Base-by-base conservation (phyloP, 1,140 invertebrate genomes). In the Zaprionus nigranus region DNA sequence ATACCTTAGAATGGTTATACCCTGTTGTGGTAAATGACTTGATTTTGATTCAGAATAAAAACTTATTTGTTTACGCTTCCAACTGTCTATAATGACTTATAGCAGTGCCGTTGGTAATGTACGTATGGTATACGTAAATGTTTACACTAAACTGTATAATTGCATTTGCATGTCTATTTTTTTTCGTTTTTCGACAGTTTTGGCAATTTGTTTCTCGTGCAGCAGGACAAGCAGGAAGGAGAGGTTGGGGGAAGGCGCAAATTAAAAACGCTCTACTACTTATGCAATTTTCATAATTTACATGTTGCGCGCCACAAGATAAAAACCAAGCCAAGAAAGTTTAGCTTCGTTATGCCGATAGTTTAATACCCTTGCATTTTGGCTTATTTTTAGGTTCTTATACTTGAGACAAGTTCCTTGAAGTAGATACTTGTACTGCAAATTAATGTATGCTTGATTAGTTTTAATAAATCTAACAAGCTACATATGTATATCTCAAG, bases 251-350 rank as follows among this genome's bases (percentile, higher is more conserved):
- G 58, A 2, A 53, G 12, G 60, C 28, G 66, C 79, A 90, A 88
- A 88, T 88, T 88, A 90, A 85, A 85, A 90, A 88, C 85, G 84
- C 87, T 88, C 53, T 67, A 79, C 75, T 67, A 84, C 90, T 88
- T 85, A 79, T 82, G 76, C 68, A 88, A 90, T 90, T 90, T 90
- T 85, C 71, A 90, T 88, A 85, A 88, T 88, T 90, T 90, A 81
- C 75, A 70, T 74, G 82, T 78, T n/a, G 62, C 30, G 36, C 38
- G 66, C 67, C 78, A 71, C 77, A 51, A 63, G 57, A 71, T 51
- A 54, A 46, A 46, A 46, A 46, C n/a, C n/a, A 43, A 17, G 17
- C 15, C 5, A 46, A 46, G 40, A 46, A 46, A 17, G n/a, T 46
- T 46, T 17, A 3, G n/a, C 40, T 17, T 3, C 40, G 2, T n/a